Percentiles rank a stretch among this genome's conserved stretches.
Conservation (phyloP, 2,888 invertebrate genomes). For the Rugalucina vietnamica region DNA sequence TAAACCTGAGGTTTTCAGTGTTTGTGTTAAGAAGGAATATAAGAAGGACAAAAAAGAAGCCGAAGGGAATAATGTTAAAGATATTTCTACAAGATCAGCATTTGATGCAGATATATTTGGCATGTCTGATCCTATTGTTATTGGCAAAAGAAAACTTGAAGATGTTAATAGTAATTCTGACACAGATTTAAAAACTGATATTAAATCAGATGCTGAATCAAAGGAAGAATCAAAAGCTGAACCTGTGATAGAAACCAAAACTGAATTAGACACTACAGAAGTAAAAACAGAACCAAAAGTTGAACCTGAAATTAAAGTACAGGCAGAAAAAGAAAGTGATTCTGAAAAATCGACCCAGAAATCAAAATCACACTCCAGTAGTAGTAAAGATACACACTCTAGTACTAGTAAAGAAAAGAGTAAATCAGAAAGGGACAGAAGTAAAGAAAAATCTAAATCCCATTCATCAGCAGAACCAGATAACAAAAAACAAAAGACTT, state of each 20-base stretch:
- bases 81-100: constrained; percentile 20
- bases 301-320: constrained; percentile 43
- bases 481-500: constrained; percentile 61
- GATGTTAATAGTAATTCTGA: constrained; percentile 34
- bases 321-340: constrained; percentile 30
- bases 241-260: constrained; percentile 1
- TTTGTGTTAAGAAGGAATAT: neutral
- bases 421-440: constrained; percentile 45
- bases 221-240: constrained; percentile 19
- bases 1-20: constrained; percentile 8
- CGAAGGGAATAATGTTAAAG: constrained; percentile 27
- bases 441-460: constrained; percentile 24
- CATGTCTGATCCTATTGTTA: constrained; percentile 7
- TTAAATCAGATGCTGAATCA: neutral
- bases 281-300: constrained; percentile 41
- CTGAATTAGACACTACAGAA: constrained; percentile 10
- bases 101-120: constrained; percentile 42
- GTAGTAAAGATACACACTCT: no score
- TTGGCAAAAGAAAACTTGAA: constrained; percentile 40
- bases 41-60: constrained; percentile 30
- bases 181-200: constrained; percentile 11
- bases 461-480: constrained; percentile 52
- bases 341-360: constrained; percentile 31
- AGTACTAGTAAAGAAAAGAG: constrained; percentile 44
- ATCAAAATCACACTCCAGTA: no score